phyloP scores from a whole-genome alignment of 2,113 vertebrate genomes.

The Etia nguti region DNA sequence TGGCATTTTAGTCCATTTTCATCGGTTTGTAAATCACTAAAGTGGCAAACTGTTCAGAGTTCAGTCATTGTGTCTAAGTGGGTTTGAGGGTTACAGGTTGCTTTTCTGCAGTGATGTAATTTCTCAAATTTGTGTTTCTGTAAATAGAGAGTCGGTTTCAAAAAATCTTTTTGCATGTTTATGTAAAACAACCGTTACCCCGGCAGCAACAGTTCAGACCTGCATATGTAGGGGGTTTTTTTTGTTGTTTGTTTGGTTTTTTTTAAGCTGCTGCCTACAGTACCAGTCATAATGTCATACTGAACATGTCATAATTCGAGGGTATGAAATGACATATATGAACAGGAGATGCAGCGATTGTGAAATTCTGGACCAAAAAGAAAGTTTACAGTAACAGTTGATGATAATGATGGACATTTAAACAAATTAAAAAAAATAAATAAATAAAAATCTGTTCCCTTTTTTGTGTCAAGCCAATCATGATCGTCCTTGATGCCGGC shows the following conservation, averaged over 20 bases:
- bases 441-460: not conserved
- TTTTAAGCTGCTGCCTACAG: not conserved
- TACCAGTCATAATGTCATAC: not conserved
- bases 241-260: rapidly evolving
- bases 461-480: not conserved
- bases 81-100: not conserved
- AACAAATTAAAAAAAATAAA: not conserved
- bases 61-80: not conserved
- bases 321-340: not conserved
- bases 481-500: not conserved
- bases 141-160: not conserved
- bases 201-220: not conserved
- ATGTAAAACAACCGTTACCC: not conserved
- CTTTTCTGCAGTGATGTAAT: not conserved
- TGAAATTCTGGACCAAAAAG: not conserved
- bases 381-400: not conserved
- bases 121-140: not conserved
- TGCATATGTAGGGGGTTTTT: not conserved
- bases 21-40: not conserved
- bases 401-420: not conserved
- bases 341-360: not conserved
- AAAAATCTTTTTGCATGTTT: not conserved
- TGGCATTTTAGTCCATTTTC: not conserved
- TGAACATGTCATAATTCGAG: not conserved
- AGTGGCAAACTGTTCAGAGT: not conserved